Base-by-base conservation (phyloP, 1,140 invertebrate species). In the Melitaea cinxia region DNA sequence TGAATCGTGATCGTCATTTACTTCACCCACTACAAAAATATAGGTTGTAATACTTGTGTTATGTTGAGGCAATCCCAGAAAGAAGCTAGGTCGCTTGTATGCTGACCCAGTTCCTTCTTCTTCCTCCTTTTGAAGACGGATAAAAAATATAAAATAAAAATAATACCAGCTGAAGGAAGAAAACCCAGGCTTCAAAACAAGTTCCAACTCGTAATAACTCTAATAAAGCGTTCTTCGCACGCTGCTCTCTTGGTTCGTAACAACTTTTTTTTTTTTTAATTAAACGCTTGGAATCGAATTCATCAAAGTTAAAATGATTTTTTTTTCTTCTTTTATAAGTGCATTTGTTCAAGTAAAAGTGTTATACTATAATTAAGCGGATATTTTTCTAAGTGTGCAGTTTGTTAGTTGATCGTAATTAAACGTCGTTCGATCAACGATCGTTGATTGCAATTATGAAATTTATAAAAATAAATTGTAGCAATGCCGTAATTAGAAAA, bases 191-290 rank as follows among this genome's bases (percentile, higher is more conserved):
- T 33, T 0, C 30, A 9, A 4, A 9, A 12, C n/a, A 7, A 30
- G 28, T 30, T 5, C 7, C 30, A 33, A 2, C n/a, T n/a, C 12
- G 35, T 39, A 39, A 39, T 39, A 39, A 17, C 17, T 17, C 10
- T 47, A 47, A 47, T 47, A 47, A 47, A 47, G 42, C 9, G 21
- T 17, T 47, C 21, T 14, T 2, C 19, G 42, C 17, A 21, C 42
- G 42, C 17, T 4, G 42, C 23, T 47, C 42, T 23, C 17, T 47
- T n/a, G 7, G 17, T 19, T 7, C 17, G 10, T 23, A 23, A 47
- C 21, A 47, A 21, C 21, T 47, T 47, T 47, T 12, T n/a, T n/a
- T 47, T 47, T 47, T 45, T 47, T 47, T 47, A 47, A 47, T 47
- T 23, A 47, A 47, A 23, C 15, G 5, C 14, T 15, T 17, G 7